A percentile compares a stretch with the other conserved stretches of the same genome.
Evolutionary conservation across 2,797 vertebrate species (phyloP).

Genomic region (Gephyroberyx darwinii): DNA sequence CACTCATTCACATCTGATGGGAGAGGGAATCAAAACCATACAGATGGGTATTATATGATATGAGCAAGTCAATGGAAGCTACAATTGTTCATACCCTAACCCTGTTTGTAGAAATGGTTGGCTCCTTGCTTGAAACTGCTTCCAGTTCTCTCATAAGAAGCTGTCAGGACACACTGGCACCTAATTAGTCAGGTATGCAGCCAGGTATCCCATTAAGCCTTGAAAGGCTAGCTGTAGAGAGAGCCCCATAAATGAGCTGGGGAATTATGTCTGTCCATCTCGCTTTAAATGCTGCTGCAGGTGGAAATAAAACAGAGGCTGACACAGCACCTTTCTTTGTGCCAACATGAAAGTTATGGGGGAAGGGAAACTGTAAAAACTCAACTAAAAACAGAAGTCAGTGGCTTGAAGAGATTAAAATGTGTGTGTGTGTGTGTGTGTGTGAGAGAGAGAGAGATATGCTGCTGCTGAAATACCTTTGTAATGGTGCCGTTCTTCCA

Average conservation of each 20-base stretch:
- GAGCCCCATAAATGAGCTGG: constrained; percentile 41
- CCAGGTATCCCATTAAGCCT: constrained; percentile 38
- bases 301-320: constrained; percentile 44
- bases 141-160: constrained; percentile 24
- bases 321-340: constrained; percentile 29
- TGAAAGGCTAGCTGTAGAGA: constrained; percentile 11
- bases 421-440: constrained; percentile 5
- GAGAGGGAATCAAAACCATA: constrained; percentile 28
- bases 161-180: constrained; percentile 24
- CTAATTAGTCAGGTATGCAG: constrained; percentile 46
- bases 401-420: background rate
- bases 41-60: constrained; percentile 7
- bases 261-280: constrained; percentile 29
- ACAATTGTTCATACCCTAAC: constrained; percentile 3
- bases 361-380: constrained; percentile 33
- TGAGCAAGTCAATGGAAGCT: constrained; percentile 4
- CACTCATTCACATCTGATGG: constrained; percentile 84
- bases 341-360: constrained; percentile 24
- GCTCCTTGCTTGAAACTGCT: constrained; percentile 5
- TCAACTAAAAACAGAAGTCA: constrained; percentile 18
- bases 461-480: constrained; percentile 69
- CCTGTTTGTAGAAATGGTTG: constrained; percentile 1
- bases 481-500: constrained; percentile 62
- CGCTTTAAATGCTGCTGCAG: constrained; percentile 35
- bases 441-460: background rate